phyloP scores from a whole-genome alignment of 2,888 invertebrate species.

The Caenorhabditis panamensis region DNA sequence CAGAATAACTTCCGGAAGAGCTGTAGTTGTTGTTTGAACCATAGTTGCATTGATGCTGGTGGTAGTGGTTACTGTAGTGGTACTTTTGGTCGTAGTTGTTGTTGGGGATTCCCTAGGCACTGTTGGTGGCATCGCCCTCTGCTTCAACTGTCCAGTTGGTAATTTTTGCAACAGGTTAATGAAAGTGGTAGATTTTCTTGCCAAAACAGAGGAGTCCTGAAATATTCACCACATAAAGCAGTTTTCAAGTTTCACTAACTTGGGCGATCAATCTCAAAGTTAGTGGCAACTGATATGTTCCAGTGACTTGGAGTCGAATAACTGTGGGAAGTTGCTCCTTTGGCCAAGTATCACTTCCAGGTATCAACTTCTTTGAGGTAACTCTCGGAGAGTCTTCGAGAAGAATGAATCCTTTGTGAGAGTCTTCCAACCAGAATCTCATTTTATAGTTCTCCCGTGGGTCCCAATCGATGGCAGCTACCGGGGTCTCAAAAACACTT shows the following conservation, averaged over 20 bases:
- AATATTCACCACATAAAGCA: constrained; percentile 31
- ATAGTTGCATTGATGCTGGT: not conserved
- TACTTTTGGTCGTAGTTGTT: constrained; percentile 23
- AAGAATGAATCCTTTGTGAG: constrained; percentile 62
- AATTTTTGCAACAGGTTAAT: constrained; percentile 64
- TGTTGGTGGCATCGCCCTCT: no score
- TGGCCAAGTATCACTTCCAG: constrained; percentile 59
- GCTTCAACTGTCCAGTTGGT: not conserved
- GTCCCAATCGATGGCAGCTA: constrained; percentile 78
- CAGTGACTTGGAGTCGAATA: constrained; percentile 42
- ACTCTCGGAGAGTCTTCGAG: constrained; percentile 27
- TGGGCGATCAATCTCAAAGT: constrained; percentile 57
- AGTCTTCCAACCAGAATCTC: constrained; percentile 68
- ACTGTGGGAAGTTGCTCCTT: constrained; percentile 46
- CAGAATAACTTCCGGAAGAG: constrained; percentile 23
- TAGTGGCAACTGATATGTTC: constrained; percentile 46
- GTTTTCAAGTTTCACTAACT: constrained; percentile 27
- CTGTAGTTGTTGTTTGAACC: constrained; percentile 8
- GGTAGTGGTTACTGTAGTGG: constrained; percentile 10
- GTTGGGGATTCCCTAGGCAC: not conserved
- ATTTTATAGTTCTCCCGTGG: constrained; percentile 71
- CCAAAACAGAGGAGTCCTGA: constrained; percentile 65
- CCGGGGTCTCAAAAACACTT: constrained; percentile 72
- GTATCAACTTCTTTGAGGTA: constrained; percentile 33
- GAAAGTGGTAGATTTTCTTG: constrained; percentile 59